These are phyloP conservation scores for Ophion ventricosus DNA, from an alignment of 2,888 invertebrate genomes.

Conservation along the genomic window DNA sequence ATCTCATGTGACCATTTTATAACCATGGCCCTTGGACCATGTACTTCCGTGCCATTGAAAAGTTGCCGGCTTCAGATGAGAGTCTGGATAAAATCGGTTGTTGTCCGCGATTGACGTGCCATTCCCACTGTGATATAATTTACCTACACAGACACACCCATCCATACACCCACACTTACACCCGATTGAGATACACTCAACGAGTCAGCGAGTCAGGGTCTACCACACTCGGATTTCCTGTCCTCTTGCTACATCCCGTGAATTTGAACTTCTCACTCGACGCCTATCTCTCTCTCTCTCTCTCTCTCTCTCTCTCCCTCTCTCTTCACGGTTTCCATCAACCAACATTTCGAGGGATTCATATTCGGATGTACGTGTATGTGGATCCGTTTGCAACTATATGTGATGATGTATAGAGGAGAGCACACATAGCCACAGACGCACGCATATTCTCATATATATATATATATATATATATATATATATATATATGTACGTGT, in stretches of 20 bases:
- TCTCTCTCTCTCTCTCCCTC: slow-evolving; percentile 28
- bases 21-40: slow-evolving; percentile 26
- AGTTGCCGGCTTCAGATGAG: slow-evolving; percentile 57
- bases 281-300: slow-evolving; percentile 19
- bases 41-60: slow-evolving; percentile 60
- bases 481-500: neutral
- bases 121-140: slow-evolving; percentile 72
- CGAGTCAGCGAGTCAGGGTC: slow-evolving; percentile 63
- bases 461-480: neutral
- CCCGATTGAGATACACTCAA: slow-evolving; percentile 70
- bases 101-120: slow-evolving; percentile 73
- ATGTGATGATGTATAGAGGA: too few species aligned
- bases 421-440: too few species aligned
- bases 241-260: slow-evolving; percentile 33
- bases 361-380: slow-evolving; percentile 2
- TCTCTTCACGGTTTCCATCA: slow-evolving; percentile 14
- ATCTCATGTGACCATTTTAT: slow-evolving; percentile 28
- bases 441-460: too few species aligned
- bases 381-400: neutral
- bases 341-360: slow-evolving; percentile 13
- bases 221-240: slow-evolving; percentile 15
- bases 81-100: slow-evolving; percentile 65
- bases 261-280: slow-evolving; percentile 48
- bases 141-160: slow-evolving; percentile 58
- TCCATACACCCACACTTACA: slow-evolving; percentile 7